A percentile compares a stretch with the other conserved stretches of the same genome.
Conservation (phyloP, 2,797 vertebrate genomes). For the Enteromius argenteus region DNA sequence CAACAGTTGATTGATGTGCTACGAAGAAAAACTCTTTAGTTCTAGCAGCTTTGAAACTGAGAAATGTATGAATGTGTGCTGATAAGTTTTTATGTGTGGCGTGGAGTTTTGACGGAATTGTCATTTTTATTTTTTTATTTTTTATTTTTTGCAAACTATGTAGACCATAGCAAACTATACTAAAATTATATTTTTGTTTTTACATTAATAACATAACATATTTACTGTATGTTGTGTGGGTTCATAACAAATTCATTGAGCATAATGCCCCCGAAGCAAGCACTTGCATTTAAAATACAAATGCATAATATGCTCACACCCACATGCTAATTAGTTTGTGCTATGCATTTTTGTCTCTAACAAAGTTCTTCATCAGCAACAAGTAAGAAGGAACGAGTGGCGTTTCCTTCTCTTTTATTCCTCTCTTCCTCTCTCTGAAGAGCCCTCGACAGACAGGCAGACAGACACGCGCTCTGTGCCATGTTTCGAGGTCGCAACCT, state of each 20-base stretch:
- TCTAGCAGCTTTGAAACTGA: not conserved
- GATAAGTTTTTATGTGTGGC: not conserved
- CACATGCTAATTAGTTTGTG: conserved; percentile 29
- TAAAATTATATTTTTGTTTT: not conserved
- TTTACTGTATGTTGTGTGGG: not conserved
- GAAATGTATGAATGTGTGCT: not conserved
- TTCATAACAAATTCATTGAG: not conserved
- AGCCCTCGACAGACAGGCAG: conserved; percentile 48
- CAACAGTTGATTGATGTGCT: not conserved
- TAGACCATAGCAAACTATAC: not conserved
- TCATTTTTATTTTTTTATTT: not conserved
- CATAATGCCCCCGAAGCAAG: conserved; percentile 50
- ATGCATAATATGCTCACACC: conserved; percentile 6
- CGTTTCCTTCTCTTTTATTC: conserved; percentile 11
- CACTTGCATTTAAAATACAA: conserved; percentile 75
- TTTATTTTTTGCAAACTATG: not conserved
- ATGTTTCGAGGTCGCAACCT: conserved; percentile 66
- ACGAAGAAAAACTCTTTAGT: not conserved
- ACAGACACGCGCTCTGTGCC: conserved; percentile 62
- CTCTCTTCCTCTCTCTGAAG: conserved; percentile 36
- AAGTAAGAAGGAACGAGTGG: conserved; percentile 38
- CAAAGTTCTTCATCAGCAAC: conserved; percentile 46
- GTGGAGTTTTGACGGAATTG: not conserved
- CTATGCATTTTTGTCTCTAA: not conserved
- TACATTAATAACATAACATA: not conserved